phyloP scores from a whole-genome alignment of 2,888 invertebrate species.

The Caenorhabditis sp. region DNA sequence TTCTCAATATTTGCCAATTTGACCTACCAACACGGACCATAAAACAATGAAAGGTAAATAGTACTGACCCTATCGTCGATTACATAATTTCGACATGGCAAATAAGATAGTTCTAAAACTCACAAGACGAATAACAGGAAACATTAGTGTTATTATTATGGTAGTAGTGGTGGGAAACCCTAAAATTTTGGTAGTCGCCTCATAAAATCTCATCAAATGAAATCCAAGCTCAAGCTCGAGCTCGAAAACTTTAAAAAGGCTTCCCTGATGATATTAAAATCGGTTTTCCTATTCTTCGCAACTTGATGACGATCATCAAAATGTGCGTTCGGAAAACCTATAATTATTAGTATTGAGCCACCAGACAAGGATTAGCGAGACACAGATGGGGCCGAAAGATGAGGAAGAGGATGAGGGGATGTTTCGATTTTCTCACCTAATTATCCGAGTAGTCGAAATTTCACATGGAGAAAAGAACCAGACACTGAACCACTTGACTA shows the following conservation, averaged over 20 bases:
- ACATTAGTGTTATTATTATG: not conserved
- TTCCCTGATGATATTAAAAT: constrained; percentile 46
- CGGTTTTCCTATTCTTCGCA: constrained; percentile 38
- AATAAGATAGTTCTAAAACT: too few relatives aligned
- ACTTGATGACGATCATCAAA: constrained; percentile 37
- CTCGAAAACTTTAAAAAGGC: constrained; percentile 32
- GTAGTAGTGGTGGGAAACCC: constrained; percentile 1
- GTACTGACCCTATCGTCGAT: not conserved
- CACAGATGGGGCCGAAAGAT: constrained; percentile 27
- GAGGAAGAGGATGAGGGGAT: constrained; percentile 15
- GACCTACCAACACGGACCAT: not conserved
- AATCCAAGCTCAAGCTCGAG: constrained; percentile 30
- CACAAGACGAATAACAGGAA: too few relatives aligned
- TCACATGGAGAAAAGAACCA: constrained; percentile 35
- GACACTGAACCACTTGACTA: constrained; percentile 61
- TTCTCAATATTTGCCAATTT: not conserved
- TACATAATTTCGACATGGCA: constrained; percentile 18
- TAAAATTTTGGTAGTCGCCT: not conserved
- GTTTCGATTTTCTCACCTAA: constrained; percentile 61
- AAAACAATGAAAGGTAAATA: constrained; percentile 15
- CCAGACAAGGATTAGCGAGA: constrained; percentile 29
- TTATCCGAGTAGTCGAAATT: constrained; percentile 55
- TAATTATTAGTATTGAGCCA: constrained; percentile 42
- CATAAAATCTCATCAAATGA: constrained; percentile 42
- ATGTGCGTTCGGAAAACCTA: constrained; percentile 29